Percentiles rank a stretch among this genome's conserved stretches.
Conservation (phyloP, 2,113 vertebrate species). For the Sylvia atricapilla region DNA sequence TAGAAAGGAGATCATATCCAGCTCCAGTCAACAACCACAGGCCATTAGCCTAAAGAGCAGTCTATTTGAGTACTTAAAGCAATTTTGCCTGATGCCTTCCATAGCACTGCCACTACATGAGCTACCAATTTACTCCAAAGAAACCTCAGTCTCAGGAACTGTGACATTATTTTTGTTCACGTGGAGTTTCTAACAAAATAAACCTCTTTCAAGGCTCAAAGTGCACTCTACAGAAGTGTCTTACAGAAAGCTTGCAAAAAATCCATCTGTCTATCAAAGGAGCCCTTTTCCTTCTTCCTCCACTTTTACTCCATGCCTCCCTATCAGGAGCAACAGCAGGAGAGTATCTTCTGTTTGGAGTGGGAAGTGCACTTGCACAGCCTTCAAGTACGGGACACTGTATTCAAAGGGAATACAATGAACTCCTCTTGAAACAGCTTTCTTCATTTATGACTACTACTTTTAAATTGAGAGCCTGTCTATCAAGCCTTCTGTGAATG, state of each 20-base stretch:
- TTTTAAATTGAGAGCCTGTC: background rate
- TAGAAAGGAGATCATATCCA: background rate
- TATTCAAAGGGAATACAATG: background rate
- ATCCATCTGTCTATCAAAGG: background rate
- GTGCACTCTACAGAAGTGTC: background rate
- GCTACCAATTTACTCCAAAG: background rate
- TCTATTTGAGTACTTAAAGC: background rate
- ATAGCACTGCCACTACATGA: background rate
- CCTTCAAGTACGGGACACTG: background rate
- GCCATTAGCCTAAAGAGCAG: background rate
- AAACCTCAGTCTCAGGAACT: background rate
- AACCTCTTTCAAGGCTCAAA: background rate
- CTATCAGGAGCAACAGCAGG: background rate
- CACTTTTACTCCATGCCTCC: background rate
- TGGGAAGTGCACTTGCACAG: background rate
- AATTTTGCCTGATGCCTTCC: background rate
- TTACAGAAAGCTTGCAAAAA: background rate
- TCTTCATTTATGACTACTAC: background rate
- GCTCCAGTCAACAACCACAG: background rate
- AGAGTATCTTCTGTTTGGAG: background rate
- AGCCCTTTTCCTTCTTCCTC: background rate
- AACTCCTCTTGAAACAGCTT: background rate
- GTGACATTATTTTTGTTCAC: background rate
- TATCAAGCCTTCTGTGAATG: background rate
- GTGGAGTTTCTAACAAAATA: background rate